These are phyloP conservation scores for Clupea harengus DNA, from an alignment of 2,113 vertebrate genomes.

Conservation along the genomic window DNA sequence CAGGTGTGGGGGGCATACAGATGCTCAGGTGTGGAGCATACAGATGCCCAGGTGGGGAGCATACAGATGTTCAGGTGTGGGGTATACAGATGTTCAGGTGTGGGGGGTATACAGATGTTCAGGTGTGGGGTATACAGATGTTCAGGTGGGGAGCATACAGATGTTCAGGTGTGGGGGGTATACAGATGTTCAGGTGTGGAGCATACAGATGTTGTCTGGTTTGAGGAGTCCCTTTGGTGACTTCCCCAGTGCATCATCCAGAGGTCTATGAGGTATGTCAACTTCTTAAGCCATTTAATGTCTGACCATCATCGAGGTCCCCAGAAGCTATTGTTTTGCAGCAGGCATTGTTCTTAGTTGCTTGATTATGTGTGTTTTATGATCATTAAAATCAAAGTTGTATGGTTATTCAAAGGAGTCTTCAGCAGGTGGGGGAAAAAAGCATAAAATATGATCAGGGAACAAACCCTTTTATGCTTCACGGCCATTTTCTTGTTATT, in stretches of 20 bases:
- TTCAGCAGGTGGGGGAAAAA: not conserved
- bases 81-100: too few relatives aligned
- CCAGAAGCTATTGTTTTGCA: not conserved
- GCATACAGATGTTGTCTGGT: not conserved
- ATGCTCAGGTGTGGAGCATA: too few relatives aligned
- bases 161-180: too few relatives aligned
- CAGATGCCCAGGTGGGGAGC: too few relatives aligned
- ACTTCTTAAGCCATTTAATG: not conserved
- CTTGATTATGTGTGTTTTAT: not conserved
- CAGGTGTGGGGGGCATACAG: too few relatives aligned
- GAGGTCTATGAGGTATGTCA: not conserved
- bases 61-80: too few relatives aligned
- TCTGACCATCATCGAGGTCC: not conserved
- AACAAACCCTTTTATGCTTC: not conserved
- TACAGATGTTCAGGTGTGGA: not conserved
- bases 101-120: too few relatives aligned
- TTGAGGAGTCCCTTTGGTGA: not conserved
- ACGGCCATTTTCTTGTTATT: not conserved
- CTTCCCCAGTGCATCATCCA: not conserved
- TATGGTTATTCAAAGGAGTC: not conserved
- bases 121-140: too few relatives aligned
- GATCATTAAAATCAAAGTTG: not conserved
- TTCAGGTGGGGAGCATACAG: too few relatives aligned
- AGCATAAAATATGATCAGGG: not conserved
- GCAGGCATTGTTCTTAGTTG: not conserved